These are phyloP conservation scores for Heterodera carotae DNA, from an alignment of 1,140 invertebrate genomes.

Conservation along the genomic window DNA sequence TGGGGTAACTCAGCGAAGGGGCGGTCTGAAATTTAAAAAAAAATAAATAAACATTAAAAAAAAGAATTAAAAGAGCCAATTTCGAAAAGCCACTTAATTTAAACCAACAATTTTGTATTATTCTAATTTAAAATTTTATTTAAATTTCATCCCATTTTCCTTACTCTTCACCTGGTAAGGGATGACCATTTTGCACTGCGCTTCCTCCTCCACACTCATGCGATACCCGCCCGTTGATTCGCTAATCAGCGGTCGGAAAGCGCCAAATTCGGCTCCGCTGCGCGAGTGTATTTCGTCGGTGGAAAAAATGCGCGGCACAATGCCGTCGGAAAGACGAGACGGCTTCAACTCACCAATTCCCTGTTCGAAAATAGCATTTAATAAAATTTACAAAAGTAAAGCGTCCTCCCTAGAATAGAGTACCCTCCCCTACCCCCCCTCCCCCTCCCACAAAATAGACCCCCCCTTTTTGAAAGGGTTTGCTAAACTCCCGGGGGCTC, in stretches of 20 bases:
- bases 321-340: constrained; percentile 41
- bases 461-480: no score
- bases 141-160: not conserved
- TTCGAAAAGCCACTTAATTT: not conserved
- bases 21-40: constrained; percentile 42
- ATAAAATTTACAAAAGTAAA: not conserved
- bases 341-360: constrained; percentile 37
- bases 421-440: no score
- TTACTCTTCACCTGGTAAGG: constrained; percentile 39
- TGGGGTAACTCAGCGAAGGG: constrained; percentile 34
- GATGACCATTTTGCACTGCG: constrained; percentile 48
- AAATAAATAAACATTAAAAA: not conserved
- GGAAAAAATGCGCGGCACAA: constrained; percentile 48
- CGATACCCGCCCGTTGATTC: constrained; percentile 41
- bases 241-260: constrained; percentile 45
- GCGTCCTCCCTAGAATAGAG: no score
- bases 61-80: not conserved
- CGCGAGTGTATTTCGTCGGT: constrained; percentile 31
- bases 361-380: constrained; percentile 6
- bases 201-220: constrained; percentile 45
- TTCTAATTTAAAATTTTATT: not conserved
- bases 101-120: not conserved
- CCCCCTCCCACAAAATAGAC: no score
- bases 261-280: constrained; percentile 49
- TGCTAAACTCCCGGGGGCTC: no score